These are phyloP conservation scores for Dasyurus viverrinus DNA, from an alignment of 2,113 vertebrate genomes.

Conservation along the genomic window DNA sequence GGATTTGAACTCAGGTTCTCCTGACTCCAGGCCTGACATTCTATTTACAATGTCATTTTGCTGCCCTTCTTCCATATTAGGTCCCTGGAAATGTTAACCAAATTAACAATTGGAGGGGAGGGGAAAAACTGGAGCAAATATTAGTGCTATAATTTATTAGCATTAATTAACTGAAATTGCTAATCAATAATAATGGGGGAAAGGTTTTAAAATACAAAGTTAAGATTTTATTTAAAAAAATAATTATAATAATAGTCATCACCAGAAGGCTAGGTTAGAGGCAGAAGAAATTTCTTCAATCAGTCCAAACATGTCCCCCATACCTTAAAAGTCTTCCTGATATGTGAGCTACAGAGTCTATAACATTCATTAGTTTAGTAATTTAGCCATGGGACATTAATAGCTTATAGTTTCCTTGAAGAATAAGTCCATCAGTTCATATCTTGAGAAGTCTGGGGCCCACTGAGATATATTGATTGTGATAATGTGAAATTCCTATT, in stretches of 20 bases:
- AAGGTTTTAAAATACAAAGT: neutral
- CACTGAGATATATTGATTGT: neutral
- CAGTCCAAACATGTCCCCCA: slow-evolving; percentile 7
- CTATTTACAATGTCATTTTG: neutral
- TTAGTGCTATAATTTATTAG: neutral
- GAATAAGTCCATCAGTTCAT: neutral
- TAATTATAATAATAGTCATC: neutral
- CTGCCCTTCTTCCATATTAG: neutral
- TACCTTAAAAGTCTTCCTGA: neutral
- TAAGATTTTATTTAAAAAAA: neutral
- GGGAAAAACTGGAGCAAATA: neutral
- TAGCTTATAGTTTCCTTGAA: neutral
- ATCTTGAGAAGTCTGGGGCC: neutral
- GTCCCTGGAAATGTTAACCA: neutral
- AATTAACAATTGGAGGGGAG: neutral
- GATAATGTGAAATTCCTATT: neutral
- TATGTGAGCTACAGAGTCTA: neutral
- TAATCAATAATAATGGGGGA: neutral
- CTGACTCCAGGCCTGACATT: neutral
- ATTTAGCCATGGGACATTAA: neutral
- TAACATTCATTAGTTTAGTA: neutral
- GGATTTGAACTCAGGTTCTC: neutral
- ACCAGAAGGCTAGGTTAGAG: neutral
- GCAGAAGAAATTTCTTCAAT: neutral
- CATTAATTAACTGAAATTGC: neutral